phyloP scores from a whole-genome alignment of 2,888 invertebrate genomes.

The Argyresthia goedartella region DNA sequence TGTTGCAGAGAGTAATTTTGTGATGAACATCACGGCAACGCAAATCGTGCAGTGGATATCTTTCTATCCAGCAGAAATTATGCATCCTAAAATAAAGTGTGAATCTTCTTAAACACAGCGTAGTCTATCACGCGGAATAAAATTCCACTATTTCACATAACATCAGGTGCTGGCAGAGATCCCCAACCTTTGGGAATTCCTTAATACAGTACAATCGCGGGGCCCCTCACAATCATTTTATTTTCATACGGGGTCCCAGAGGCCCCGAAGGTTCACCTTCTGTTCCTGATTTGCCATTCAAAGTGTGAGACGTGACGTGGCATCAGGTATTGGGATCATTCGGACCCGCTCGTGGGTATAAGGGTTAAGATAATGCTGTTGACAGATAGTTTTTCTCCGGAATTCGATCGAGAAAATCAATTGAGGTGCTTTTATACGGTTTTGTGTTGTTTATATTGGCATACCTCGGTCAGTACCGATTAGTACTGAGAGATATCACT shows the following conservation, averaged over 20 bases:
- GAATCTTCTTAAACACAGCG: constrained; percentile 13
- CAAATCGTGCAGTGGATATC: too few relatives aligned
- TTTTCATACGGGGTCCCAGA: constrained; percentile 60
- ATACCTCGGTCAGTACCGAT: not conserved
- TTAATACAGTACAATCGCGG: constrained; percentile 46
- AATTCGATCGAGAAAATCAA: constrained; percentile 35
- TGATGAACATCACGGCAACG: too few relatives aligned
- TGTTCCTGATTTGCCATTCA: constrained; percentile 60
- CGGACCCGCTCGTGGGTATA: constrained; percentile 17
- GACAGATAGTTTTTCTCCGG: constrained; percentile 37
- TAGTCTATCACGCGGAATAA: too few relatives aligned
- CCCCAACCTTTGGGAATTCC: constrained; percentile 53
- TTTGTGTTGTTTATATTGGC: not conserved
- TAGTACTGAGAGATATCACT: too few relatives aligned
- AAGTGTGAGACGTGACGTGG: constrained; percentile 49
- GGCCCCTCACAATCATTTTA: constrained; percentile 66
- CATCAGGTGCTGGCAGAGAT: constrained; percentile 50
- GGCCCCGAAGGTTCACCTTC: constrained; percentile 63
- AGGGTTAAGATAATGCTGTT: constrained; percentile 55
- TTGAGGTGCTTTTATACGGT: constrained; percentile 11
- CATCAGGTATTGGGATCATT: constrained; percentile 46
- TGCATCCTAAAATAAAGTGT: not conserved
- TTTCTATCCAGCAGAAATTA: too few relatives aligned
- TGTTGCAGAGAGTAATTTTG: too few relatives aligned
- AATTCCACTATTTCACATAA: constrained; percentile 33